A percentile compares a stretch with the other conserved stretches of the same genome.
Conservation (phyloP, 2,888 invertebrate species). For the Meteorus colon region DNA sequence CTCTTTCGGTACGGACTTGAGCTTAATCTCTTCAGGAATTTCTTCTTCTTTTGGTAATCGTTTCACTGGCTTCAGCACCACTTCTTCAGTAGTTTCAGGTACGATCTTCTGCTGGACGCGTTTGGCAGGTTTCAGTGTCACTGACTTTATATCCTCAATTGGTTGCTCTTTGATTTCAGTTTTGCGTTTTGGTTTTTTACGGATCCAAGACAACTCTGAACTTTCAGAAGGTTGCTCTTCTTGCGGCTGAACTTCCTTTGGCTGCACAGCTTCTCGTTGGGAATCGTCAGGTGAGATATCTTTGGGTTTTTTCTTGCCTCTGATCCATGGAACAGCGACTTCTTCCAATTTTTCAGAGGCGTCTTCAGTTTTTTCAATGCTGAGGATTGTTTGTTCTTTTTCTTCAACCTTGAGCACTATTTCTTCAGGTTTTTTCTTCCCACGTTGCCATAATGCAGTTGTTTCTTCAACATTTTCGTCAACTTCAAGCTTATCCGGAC, state of each 20-base stretch:
- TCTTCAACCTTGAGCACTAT: slow-evolving; percentile 54
- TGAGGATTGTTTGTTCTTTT: slow-evolving; percentile 57
- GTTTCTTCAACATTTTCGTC: slow-evolving; percentile 51
- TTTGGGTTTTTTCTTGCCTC: slow-evolving; percentile 58
- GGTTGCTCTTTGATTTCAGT: slow-evolving; percentile 57
- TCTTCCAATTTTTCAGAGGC: slow-evolving; percentile 55
- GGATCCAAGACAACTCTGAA: slow-evolving; percentile 61
- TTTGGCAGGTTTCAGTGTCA: slow-evolving; percentile 55
- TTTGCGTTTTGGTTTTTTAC: slow-evolving; percentile 59
- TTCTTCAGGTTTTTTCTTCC: slow-evolving; percentile 52
- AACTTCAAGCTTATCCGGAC: slow-evolving; percentile 44
- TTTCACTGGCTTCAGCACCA: slow-evolving; percentile 56
- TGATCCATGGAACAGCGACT: slow-evolving; percentile 60
- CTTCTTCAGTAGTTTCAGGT: slow-evolving; percentile 62
- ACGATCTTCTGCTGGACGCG: slow-evolving; percentile 65
- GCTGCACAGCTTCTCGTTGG: slow-evolving; percentile 47
- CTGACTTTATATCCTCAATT: slow-evolving; percentile 57
- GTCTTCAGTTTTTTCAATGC: slow-evolving; percentile 51
- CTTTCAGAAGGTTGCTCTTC: slow-evolving; percentile 51
- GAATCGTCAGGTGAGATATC: slow-evolving; percentile 49
- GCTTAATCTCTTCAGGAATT: slow-evolving; percentile 52
- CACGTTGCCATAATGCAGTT: slow-evolving; percentile 55
- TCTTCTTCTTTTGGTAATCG: slow-evolving; percentile 56
- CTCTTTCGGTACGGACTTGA: slow-evolving; percentile 55
- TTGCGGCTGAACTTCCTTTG: slow-evolving; percentile 44